Evolutionary conservation across 2,888 invertebrate species (phyloP), one percentile per base, ranked within the genome.

Genomic region (Lasioglossum lativentre): DNA sequence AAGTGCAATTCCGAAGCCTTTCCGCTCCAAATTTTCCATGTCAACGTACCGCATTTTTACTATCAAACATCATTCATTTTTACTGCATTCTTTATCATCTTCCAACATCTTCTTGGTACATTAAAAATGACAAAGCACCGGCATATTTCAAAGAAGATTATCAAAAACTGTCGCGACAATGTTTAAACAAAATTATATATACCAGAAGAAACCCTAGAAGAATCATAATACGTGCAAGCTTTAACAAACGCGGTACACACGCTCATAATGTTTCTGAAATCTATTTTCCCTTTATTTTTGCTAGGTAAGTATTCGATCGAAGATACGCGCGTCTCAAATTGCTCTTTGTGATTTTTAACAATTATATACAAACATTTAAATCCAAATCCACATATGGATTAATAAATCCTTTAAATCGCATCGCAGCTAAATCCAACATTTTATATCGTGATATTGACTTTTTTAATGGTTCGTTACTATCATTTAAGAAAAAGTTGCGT

Each of bases 251-350:
- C 30, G 2, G 34, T 52, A 45, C 45, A 45, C n/a, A n/a, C n/a
- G n/a, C 40, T 4, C 80, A 56, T 6, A 74, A 89, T 89, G 89
- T 19, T 38, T 68, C 47, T 23, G 34, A 80, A 75, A 78, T 72
- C 72, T 5, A 72, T 86, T 63, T 40, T 81, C n/a, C 40, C 82
- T 4, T 30, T 85, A 14, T 30, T 84, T 12, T 72, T 78, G 19
- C 72, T 83, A 0, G 75, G 90, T 90, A 80, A 89, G 89, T 56
- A 42, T n/a, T 23, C 34, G n/a, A 34, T 42, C 1, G 30, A n/a
- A 59, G n/a, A 30, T 1, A 1, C 1, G 5, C 1, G 5, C 8
- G 23, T n/a, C 16, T 19, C 0, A n/a, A 45, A 81, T n/a, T 45
- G 30, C 10, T 34, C 23, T 40, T 4, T 5, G 4, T 66, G 30